These are phyloP conservation scores for Digitonthophagus gazella DNA, from an alignment of 2,888 invertebrate species.

Conservation along the genomic window DNA sequence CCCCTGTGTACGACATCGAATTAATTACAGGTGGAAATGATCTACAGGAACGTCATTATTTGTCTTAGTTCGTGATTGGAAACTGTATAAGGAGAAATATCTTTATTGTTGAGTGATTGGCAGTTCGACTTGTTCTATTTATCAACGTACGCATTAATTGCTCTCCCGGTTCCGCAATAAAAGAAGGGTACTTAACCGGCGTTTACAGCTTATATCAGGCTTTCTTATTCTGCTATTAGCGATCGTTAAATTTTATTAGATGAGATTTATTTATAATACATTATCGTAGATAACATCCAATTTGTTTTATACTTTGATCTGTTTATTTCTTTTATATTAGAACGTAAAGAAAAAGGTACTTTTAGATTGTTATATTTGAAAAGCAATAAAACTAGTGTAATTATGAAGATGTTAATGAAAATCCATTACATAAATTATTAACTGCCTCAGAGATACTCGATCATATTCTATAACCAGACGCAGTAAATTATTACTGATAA, in stretches of 20 bases:
- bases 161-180: background rate
- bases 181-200: background rate
- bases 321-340: background rate
- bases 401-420: no score
- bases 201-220: background rate
- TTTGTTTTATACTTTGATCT: background rate
- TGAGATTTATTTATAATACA: background rate
- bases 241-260: background rate
- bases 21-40: background rate
- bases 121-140: background rate
- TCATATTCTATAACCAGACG: background rate
- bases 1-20: background rate
- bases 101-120: background rate
- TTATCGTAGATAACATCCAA: background rate
- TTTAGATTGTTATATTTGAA: no score
- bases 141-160: background rate
- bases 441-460: no score
- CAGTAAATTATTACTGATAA: background rate
- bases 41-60: background rate
- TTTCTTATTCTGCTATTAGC: background rate
- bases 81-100: background rate
- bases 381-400: no score
- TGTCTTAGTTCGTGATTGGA: background rate
- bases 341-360: no score
- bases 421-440: no score